Conservation (phyloP, 2,888 invertebrate genomes). For the Drepanosiphum platanoidis region DNA sequence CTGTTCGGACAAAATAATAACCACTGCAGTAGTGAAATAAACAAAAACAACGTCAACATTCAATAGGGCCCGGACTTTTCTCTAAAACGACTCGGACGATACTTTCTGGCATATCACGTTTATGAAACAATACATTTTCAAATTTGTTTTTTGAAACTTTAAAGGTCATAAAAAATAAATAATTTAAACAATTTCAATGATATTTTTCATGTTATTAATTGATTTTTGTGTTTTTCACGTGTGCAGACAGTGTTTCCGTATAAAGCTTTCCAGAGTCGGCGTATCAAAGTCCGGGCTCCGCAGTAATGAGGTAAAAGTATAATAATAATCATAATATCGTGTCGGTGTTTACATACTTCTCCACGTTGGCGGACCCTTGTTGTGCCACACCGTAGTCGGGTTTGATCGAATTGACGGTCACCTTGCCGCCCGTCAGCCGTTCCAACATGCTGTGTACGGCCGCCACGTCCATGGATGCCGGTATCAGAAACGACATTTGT, state of each 20-base stretch:
- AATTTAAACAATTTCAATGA: not conserved
- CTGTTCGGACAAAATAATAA: slow-evolving; percentile 68
- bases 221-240: too few relatives aligned
- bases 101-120: too few relatives aligned
- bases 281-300: too few relatives aligned
- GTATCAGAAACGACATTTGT: slow-evolving; percentile 84
- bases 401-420: slow-evolving; percentile 79
- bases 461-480: slow-evolving; percentile 81
- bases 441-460: slow-evolving; percentile 69
- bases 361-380: not conserved
- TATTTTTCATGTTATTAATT: too few relatives aligned
- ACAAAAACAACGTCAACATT: too few relatives aligned
- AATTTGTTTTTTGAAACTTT: not conserved
- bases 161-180: not conserved
- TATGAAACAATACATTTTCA: not conserved
- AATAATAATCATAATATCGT: not conserved
- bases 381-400: slow-evolving; percentile 31
- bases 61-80: too few relatives aligned
- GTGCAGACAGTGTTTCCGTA: too few relatives aligned
- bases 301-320: too few relatives aligned
- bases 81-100: too few relatives aligned
- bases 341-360: slow-evolving; percentile 26
- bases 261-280: too few relatives aligned
- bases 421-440: slow-evolving; percentile 81
- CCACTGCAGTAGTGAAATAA: too few relatives aligned